Conservation (phyloP, 2,113 vertebrate genomes). For the Odocoileus virginianus region DNA sequence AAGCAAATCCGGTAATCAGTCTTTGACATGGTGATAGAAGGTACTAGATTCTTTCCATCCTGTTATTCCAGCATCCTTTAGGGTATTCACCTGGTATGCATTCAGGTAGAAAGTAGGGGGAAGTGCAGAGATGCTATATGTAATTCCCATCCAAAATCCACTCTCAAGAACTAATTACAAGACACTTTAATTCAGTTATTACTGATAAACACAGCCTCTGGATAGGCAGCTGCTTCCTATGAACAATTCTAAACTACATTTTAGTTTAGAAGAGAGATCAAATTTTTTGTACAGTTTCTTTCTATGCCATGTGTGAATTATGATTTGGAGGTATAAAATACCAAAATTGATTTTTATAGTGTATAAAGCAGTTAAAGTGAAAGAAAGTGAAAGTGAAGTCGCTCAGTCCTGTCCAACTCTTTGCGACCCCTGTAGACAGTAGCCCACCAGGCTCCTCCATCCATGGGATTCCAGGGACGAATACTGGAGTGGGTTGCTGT, state of each 20-base stretch:
- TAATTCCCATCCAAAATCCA: background rate
- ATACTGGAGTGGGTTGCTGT: too few species aligned
- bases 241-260: background rate
- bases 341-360: background rate
- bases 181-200: background rate
- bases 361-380: background rate
- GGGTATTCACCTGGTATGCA: background rate
- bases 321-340: background rate
- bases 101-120: background rate
- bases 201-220: background rate
- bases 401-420: too few species aligned
- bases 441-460: too few species aligned
- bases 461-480: too few species aligned
- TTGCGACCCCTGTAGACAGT: too few species aligned
- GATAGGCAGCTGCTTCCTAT: background rate
- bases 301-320: background rate
- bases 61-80: background rate
- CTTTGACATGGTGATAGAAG: background rate
- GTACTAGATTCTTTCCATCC: background rate
- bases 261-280: background rate
- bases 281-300: background rate
- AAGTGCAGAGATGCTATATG: background rate
- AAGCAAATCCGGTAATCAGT: background rate
- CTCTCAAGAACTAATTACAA: background rate
- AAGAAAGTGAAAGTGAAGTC: too few species aligned